Base-by-base conservation (phyloP, 2,888 invertebrate genomes). In the Diadegma fenestrale region DNA sequence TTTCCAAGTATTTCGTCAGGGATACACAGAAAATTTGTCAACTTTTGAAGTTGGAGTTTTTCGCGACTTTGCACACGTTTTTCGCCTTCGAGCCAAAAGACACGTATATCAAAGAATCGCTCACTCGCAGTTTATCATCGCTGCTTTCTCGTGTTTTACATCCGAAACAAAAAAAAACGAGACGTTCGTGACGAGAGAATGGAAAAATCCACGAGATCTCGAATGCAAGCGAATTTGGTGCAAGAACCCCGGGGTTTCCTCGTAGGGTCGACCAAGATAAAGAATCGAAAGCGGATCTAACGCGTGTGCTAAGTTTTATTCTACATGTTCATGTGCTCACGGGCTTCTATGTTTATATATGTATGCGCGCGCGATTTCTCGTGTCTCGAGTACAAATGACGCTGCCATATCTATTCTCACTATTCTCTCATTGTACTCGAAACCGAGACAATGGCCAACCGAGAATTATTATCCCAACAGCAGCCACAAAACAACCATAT, bases 351-450 rank as follows among this genome's bases (percentile, higher is more conserved):
- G 26, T 17, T 10, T 43, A 41, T 22, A 22, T 66, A 54, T 48
- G 6, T 19, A 22, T 19, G 80, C n/a, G 5, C 33, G 37, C 37
- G 73, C 43, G 68, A 75, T 68, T 80, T 80, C 80, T 75, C 58
- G 75, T 33, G 51, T 33, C 64, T 71, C 79, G 48, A 58, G 63
- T 68, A 80, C 66, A 75, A 82, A 76, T 51, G 63, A 75, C 19
- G 61, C 33, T 45, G 71, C 51, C 68, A 45, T 22, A 68, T 79
- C 30, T 63, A 79, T 85, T 82, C 82, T 85, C 82, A 85, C 85
- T 82, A 85, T 85, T 85, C 76, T 85, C 76, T 85, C 77, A 85
- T 85, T 85, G 85, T 85, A 80, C 80, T 76, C 43, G 54, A 68
- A 63, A 48, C 26, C 73, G 75, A 85, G 80, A 85, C 85, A 85